Evolutionary conservation across 2,888 invertebrate genomes (phyloP).

Genomic region (Busseola fusca): DNA sequence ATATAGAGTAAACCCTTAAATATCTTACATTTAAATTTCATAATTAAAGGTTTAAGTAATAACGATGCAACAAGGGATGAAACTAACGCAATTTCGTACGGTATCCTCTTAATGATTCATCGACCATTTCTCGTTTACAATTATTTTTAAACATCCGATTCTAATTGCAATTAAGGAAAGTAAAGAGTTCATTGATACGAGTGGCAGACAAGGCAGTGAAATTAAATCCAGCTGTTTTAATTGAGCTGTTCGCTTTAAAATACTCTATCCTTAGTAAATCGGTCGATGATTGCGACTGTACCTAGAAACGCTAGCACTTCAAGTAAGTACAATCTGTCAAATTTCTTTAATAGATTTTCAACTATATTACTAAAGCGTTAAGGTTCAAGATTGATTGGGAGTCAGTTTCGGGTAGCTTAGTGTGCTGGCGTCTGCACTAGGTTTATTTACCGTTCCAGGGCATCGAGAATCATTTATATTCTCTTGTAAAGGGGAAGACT

Average conservation of each 20-base stretch:
- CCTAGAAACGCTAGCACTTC: no score
- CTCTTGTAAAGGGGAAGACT: not conserved
- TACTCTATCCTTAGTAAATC: not conserved
- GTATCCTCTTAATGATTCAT: slow-evolving; percentile 4
- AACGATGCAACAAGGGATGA: no score
- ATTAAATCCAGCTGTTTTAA: not conserved
- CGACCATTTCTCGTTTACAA: not conserved
- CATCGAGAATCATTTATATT: not conserved
- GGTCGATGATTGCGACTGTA: not conserved
- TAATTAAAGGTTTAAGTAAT: no score
- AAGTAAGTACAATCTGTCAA: no score
- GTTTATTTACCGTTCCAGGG: not conserved
- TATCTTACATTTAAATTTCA: no score
- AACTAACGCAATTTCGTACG: no score
- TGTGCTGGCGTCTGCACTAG: not conserved
- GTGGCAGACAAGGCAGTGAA: not conserved
- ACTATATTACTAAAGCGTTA: no score
- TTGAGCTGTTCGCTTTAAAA: not conserved
- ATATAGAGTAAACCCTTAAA: no score
- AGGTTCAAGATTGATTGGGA: no score
- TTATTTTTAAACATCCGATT: slow-evolving; percentile 1
- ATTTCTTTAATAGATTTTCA: no score
- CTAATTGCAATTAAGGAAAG: slow-evolving; percentile 12
- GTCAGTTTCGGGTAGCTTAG: no score
- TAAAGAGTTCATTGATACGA: not conserved